These are phyloP conservation scores for Siphonodentalium dalli DNA, from an alignment of 2,888 invertebrate genomes.

Conservation along the genomic window DNA sequence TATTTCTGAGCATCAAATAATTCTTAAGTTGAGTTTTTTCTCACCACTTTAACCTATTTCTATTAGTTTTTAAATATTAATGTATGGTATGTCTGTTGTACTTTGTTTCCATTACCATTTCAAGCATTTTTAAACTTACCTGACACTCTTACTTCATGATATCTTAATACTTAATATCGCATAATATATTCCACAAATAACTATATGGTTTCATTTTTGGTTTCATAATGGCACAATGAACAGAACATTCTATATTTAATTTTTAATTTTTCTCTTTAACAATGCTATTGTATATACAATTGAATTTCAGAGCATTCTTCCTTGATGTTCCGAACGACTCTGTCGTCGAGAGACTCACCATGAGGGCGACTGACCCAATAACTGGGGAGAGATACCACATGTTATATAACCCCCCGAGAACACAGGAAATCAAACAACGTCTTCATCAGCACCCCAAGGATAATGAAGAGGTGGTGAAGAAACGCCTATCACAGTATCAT, in stretches of 20 bases:
- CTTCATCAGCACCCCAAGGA: slow-evolving; percentile 52
- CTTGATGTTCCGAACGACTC: slow-evolving; percentile 64
- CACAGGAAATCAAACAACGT: slow-evolving; percentile 58
- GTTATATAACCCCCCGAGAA: slow-evolving; percentile 63
- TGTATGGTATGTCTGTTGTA: too few relatives aligned
- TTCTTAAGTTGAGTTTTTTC: too few relatives aligned
- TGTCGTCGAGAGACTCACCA: slow-evolving; percentile 61
- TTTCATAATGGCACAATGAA: not conserved
- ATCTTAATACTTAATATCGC: too few relatives aligned
- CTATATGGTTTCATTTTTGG: too few relatives aligned
- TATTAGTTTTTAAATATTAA: too few relatives aligned
- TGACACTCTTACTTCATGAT: too few relatives aligned
- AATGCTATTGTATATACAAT: not conserved
- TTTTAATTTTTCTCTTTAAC: not conserved
- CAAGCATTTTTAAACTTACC: too few relatives aligned
- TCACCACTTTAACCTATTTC: too few relatives aligned
- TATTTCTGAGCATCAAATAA: too few relatives aligned
- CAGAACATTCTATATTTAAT: not conserved
- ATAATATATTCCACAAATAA: too few relatives aligned
- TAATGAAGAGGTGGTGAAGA: slow-evolving; percentile 48
- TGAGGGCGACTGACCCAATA: slow-evolving; percentile 60
- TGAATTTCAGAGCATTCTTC: slow-evolving; percentile 60
- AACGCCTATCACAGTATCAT: slow-evolving; percentile 51
- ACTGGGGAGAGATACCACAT: slow-evolving; percentile 64
- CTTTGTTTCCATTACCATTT: too few relatives aligned